These are phyloP conservation scores for Lepidurus packardi DNA, from an alignment of 1,140 invertebrate genomes.

Conservation along the genomic window DNA sequence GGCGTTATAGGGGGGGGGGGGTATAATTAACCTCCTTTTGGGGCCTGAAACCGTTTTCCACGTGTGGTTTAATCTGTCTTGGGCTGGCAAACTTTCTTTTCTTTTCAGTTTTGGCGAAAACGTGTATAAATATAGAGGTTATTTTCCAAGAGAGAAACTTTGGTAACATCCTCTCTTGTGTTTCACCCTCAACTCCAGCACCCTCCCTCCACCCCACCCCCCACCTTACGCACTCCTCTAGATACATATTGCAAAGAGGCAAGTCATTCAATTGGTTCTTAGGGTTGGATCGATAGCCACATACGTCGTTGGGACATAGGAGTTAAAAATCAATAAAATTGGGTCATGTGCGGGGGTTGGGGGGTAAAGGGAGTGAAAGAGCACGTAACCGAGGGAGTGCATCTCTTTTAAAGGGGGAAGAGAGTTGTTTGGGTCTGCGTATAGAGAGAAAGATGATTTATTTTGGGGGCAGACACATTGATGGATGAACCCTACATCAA, in stretches of 20 bases:
- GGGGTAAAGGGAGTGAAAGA: not conserved
- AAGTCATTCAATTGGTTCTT: conserved; percentile 22
- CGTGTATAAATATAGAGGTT: not conserved
- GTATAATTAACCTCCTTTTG: not conserved
- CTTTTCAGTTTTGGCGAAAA: not conserved
- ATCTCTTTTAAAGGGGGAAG: not conserved
- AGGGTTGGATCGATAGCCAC: conserved; percentile 1
- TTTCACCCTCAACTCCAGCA: too few relatives aligned
- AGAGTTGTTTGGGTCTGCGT: not conserved
- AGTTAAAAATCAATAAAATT: conserved; percentile 22
- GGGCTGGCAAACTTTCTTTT: not conserved
- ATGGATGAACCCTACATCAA: not conserved
- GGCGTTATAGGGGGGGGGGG: not conserved
- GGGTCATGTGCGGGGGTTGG: not conserved
- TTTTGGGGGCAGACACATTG: not conserved
- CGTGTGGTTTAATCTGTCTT: not conserved
- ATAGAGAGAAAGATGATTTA: conserved; percentile 8
- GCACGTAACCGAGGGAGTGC: not conserved
- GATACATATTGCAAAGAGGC: conserved; percentile 17
- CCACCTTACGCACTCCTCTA: not conserved
- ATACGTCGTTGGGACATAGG: conserved; percentile 17
- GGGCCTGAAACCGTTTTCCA: not conserved
- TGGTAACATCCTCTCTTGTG: too few relatives aligned
- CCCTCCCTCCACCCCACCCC: not conserved
- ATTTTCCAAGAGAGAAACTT: too few relatives aligned